phyloP scores from a whole-genome alignment of 2,888 invertebrate species.

The Apocheima hispidaria region DNA sequence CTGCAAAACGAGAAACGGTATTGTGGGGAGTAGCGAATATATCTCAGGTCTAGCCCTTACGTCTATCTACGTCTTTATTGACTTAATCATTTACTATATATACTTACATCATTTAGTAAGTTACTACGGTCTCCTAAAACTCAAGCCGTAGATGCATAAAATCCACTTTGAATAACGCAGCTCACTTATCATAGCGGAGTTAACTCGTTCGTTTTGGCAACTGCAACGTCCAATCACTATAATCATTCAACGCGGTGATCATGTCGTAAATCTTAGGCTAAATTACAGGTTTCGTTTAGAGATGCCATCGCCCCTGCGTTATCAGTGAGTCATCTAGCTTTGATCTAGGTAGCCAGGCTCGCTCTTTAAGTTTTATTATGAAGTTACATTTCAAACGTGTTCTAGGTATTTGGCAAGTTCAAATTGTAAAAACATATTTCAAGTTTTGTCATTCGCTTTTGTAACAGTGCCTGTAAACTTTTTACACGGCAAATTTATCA shows the following conservation, averaged over 20 bases:
- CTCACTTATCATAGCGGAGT: slow-evolving; percentile 56
- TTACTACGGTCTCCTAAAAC: slow-evolving; percentile 19
- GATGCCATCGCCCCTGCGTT: slow-evolving; percentile 66
- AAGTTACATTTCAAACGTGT: slow-evolving; percentile 25
- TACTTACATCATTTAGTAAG: neutral
- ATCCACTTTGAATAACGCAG: slow-evolving; percentile 37
- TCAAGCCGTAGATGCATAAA: slow-evolving; percentile 38
- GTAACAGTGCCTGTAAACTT: neutral
- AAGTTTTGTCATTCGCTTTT: slow-evolving; percentile 7
- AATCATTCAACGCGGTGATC: slow-evolving; percentile 70
- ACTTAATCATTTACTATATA: too few relatives aligned
- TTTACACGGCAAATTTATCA: neutral
- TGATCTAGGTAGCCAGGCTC: slow-evolving; percentile 32
- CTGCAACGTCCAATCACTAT: slow-evolving; percentile 69
- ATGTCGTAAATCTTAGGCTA: slow-evolving; percentile 74
- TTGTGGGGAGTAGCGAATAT: too few relatives aligned
- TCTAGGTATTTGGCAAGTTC: slow-evolving; percentile 17
- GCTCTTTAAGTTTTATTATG: slow-evolving; percentile 32
- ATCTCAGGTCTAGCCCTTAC: too few relatives aligned
- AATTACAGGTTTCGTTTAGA: slow-evolving; percentile 68
- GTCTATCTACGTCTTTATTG: too few relatives aligned
- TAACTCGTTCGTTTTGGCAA: slow-evolving; percentile 75
- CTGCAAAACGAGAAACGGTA: too few relatives aligned
- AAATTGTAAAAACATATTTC: slow-evolving; percentile 20
- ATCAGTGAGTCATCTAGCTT: slow-evolving; percentile 66